Evolutionary conservation across 2,888 invertebrate species (phyloP).

Genomic region (Lepidochrysops patricia): DNA sequence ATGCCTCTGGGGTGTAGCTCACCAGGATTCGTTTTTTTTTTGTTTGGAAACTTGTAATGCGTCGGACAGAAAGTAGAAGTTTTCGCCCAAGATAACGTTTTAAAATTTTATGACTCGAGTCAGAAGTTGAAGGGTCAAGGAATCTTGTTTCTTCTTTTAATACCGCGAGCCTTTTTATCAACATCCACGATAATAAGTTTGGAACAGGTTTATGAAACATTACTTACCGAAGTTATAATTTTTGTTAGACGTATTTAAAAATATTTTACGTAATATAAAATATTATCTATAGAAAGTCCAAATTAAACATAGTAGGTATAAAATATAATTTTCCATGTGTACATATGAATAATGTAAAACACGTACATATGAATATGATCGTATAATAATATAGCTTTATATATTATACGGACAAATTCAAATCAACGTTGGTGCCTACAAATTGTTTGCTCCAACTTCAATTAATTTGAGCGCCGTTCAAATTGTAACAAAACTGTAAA

Average conservation of each 20-base stretch:
- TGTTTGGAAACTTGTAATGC: conserved; percentile 7
- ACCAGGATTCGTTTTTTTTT: not conserved
- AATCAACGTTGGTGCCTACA: not conserved
- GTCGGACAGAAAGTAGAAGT: conserved; percentile 7
- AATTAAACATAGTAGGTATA: no score
- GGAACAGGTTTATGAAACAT: not conserved
- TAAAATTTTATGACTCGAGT: conserved; percentile 7
- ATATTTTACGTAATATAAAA: no score
- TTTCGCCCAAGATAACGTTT: conserved; percentile 4
- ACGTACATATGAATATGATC: no score
- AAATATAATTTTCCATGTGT: no score
- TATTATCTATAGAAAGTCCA: no score
- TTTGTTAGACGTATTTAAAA: no score
- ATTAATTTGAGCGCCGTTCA: not conserved
- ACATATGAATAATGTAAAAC: no score
- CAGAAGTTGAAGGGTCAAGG: not conserved
- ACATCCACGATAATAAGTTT: not conserved
- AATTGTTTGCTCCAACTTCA: not conserved
- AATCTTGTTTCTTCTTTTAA: not conserved
- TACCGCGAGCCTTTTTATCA: not conserved
- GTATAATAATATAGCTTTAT: no score
- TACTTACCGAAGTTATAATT: not conserved
- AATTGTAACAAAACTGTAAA: not conserved
- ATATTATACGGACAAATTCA: not conserved
- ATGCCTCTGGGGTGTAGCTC: not conserved